Base-by-base conservation (phyloP, 2,797 vertebrate species). In the Ceyx erithaca region DNA sequence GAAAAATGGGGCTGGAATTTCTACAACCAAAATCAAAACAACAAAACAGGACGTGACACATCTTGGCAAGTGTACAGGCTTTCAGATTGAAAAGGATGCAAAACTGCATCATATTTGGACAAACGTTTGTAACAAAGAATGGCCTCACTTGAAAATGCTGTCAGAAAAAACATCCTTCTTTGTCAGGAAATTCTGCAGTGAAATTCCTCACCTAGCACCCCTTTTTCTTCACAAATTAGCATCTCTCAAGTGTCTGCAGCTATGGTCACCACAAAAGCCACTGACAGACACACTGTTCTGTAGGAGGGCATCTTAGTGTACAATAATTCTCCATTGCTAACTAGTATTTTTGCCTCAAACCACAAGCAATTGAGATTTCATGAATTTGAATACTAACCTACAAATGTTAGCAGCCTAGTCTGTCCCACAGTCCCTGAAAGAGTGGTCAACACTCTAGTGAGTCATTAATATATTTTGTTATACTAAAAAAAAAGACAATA, bases 31-130 rank as follows among this genome's bases (percentile, higher is more conserved):
- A 73, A 85, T 15, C 25, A 76, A 76, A 96, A 18, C 61, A 82
- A 91, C 73, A 72, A 30, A 90, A 31, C 57, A 92, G 84, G 51
- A 85, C 78, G 69, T 17, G 25, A 88, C 41, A 81, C 41, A 92
- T 75, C 64, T 71, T 91, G 90, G 81, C 79, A 93, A 80, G 35
- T 54, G 72, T 48, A 81, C 77, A 90, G 57, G 41, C 69, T 89
- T 68, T 68, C 71, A 71, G 64, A 41, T 22, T 37, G 77, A 43
- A 45, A 77, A 55, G 33, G 78, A 85, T 57, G 54, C 30, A 80
- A 84, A 90, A 41, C 54, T 48, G 41, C 75, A 41, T 68, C 23
- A 9, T 14, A 64, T 64, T 68, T 92, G 68, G 80, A 89, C 41
- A 85, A 90, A 93, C 0, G 1, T 16, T 62, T 75, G 45, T 16